Conservation (phyloP, 2,888 invertebrate species). For the Eristalis tenax region DNA sequence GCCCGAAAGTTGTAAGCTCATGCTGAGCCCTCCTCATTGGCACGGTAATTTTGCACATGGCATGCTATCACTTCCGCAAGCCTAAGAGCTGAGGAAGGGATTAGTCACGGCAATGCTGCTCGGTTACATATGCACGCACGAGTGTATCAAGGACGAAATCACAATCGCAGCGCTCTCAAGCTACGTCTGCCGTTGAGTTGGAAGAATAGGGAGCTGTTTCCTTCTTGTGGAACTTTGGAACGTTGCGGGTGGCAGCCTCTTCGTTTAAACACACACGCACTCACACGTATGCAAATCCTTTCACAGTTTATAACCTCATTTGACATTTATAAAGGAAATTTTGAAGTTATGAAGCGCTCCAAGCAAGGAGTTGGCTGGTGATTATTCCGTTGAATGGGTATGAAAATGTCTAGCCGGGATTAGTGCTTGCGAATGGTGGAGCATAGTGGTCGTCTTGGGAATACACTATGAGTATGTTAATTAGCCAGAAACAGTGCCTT, state of each 20-base stretch:
- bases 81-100: slow-evolving; percentile 27
- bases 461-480: neutral
- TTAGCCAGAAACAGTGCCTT: neutral
- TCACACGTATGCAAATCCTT: slow-evolving; percentile 24
- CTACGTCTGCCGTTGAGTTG: slow-evolving; percentile 38
- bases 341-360: slow-evolving; percentile 27
- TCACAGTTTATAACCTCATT: slow-evolving; percentile 47
- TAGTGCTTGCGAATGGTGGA: slow-evolving; percentile 28
- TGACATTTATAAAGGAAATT: slow-evolving; percentile 47
- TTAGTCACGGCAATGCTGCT: slow-evolving; percentile 19
- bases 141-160: no score
- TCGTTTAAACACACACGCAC: slow-evolving; percentile 1
- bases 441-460: neutral
- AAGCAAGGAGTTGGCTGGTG: neutral
- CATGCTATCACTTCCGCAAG: slow-evolving; percentile 28
- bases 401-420: slow-evolving; percentile 27
- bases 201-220: slow-evolving; percentile 7
- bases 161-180: no score
- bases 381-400: slow-evolving; percentile 27
- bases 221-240: slow-evolving; percentile 8
- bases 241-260: slow-evolving; percentile 19
- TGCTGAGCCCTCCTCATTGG: slow-evolving; percentile 36
- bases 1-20: slow-evolving; percentile 40
- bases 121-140: neutral
- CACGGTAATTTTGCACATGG: slow-evolving; percentile 25